Conservation (phyloP, 1,140 invertebrate genomes). For the Parapsyche elsis region DNA sequence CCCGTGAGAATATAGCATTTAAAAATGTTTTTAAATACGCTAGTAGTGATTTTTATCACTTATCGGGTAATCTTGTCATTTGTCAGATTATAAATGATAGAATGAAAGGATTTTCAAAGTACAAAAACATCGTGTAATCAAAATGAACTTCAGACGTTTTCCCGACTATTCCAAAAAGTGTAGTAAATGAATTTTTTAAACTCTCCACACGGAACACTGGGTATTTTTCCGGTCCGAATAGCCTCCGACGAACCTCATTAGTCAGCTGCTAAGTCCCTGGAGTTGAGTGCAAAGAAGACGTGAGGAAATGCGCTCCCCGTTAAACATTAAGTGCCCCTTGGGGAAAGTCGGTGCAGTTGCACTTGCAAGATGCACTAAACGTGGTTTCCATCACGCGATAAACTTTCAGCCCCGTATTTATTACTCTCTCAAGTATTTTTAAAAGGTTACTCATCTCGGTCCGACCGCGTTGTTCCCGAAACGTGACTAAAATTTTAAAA, state of each 20-base stretch:
- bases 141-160: too few species aligned
- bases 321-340: conserved; percentile 30
- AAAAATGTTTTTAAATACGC: too few species aligned
- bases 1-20: too few species aligned
- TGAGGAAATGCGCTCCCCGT: conserved; percentile 22
- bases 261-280: background rate
- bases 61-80: too few species aligned
- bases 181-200: background rate
- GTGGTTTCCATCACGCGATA: conserved; percentile 16
- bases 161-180: too few species aligned
- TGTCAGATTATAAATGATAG: too few species aligned
- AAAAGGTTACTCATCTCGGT: background rate
- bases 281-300: conserved; percentile 16
- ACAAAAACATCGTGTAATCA: too few species aligned
- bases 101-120: too few species aligned
- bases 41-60: too few species aligned
- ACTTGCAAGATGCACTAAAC: conserved; percentile 26
- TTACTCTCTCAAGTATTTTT: conserved; percentile 25
- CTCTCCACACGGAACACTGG: too few species aligned
- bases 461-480: too few species aligned
- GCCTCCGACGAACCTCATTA: conserved; percentile 24
- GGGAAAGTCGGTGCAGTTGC: background rate
- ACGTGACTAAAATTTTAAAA: too few species aligned
- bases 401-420: conserved; percentile 19
- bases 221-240: background rate